A percentile compares a stretch with the other conserved stretches of the same genome.
These are phyloP conservation scores for Dendrocopos noguchii DNA, from an alignment of 2,113 vertebrate species.

Conservation along the genomic window DNA sequence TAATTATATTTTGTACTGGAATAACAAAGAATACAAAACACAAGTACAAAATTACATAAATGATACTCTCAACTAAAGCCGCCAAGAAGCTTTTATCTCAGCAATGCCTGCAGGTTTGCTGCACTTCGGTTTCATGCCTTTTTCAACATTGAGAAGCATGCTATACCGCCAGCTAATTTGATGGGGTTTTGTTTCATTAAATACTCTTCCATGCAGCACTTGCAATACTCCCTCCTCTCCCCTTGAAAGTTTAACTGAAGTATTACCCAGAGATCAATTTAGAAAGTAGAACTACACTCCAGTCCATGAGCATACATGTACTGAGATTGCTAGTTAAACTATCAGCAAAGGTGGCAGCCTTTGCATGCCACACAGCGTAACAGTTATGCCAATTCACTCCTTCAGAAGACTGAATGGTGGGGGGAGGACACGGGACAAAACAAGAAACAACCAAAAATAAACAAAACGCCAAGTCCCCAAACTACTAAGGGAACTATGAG, in stretches of 20 bases:
- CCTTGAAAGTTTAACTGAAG: not conserved
- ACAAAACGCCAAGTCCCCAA: not conserved
- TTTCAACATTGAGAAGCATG: not conserved
- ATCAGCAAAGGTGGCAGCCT: not conserved
- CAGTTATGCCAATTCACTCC: not conserved
- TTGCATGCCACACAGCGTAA: not conserved
- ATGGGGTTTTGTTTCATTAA: not conserved
- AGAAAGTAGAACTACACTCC: not conserved
- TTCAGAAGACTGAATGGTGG: not conserved
- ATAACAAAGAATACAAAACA: not conserved
- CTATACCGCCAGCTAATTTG: not conserved
- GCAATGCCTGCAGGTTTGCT: not conserved
- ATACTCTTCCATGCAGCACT: not conserved
- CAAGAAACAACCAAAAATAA: rapidly evolving
- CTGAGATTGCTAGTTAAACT: not conserved
- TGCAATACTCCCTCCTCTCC: not conserved
- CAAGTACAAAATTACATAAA: not conserved
- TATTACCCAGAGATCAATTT: not conserved
- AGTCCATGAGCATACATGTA: not conserved
- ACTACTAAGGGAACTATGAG: not conserved
- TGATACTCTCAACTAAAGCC: not conserved
- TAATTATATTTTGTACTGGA: constrained; percentile 10
- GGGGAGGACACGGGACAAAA: not conserved
- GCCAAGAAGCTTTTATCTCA: not conserved
- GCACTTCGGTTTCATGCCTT: not conserved